These are phyloP conservation scores for Upupa epops DNA, from an alignment of 2,113 vertebrate species.

Conservation along the genomic window DNA sequence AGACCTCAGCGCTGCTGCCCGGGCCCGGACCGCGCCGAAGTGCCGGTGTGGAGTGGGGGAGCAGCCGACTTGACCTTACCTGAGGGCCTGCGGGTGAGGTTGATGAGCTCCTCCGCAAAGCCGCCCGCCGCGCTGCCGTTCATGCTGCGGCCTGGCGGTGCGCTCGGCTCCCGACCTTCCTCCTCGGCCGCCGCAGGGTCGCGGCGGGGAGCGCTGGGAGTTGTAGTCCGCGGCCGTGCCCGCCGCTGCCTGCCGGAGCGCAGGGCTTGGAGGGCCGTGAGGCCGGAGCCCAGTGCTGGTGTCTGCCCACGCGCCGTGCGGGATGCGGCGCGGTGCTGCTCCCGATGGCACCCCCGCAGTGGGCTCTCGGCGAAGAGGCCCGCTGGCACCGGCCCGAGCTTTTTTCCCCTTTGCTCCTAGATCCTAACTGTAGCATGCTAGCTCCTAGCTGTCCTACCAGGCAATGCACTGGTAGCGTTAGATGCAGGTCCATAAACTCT, in stretches of 20 bases:
- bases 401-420: too few species aligned
- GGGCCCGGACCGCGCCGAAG: not conserved
- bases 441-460: rapidly evolving
- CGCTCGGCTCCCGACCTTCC: conserved; percentile 9
- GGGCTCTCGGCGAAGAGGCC: not conserved
- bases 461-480: not conserved
- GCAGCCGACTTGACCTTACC: conserved; percentile 35
- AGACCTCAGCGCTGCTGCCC: not conserved
- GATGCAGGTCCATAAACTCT: not conserved
- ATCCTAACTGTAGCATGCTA: not conserved
- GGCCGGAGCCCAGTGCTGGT: not conserved
- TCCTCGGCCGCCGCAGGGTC: conserved; percentile 25
- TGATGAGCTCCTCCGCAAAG: conserved; percentile 72
- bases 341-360: rapidly evolving
- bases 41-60: not conserved
- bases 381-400: too few species aligned
- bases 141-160: conserved; percentile 27
- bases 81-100: conserved; percentile 74
- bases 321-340: not conserved
- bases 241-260: not conserved
- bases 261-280: not conserved
- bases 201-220: conserved; percentile 39
- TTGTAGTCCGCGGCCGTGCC: conserved; percentile 51
- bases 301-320: not conserved
- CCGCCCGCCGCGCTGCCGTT: conserved; percentile 41